phyloP scores from a whole-genome alignment of 2,888 invertebrate species.

The Amblyteles armatorius region DNA sequence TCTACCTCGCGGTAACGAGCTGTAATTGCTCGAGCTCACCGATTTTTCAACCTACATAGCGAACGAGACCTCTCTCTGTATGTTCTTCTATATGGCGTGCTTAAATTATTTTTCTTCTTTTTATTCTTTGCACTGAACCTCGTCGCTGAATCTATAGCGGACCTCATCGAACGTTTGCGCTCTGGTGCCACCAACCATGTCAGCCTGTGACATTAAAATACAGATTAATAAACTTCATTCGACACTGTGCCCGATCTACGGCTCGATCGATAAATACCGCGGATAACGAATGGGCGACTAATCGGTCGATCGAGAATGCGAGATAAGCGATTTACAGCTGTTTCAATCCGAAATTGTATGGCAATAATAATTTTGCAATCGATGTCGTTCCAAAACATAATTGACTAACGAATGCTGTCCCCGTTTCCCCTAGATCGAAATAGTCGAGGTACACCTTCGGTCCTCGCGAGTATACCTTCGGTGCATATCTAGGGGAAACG shows the following conservation, averaged over 20 bases:
- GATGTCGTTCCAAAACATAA: neutral
- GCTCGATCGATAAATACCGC: no score
- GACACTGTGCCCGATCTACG: no score
- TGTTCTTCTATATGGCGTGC: slow-evolving; percentile 3
- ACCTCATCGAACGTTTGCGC: neutral
- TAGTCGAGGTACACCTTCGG: no score
- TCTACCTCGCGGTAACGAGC: slow-evolving; percentile 74
- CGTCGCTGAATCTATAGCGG: neutral
- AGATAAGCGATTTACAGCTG: neutral
- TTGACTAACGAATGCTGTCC: neutral
- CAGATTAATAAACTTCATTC: no score
- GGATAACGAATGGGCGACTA: neutral
- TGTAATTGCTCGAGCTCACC: slow-evolving; percentile 74
- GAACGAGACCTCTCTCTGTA: slow-evolving; percentile 39
- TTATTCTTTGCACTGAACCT: neutral
- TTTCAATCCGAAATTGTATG: neutral
- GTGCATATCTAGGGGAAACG: no score
- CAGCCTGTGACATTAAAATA: no score
- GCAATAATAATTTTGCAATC: neutral
- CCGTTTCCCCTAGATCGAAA: no score
- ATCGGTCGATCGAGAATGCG: neutral
- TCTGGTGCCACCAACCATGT: no score
- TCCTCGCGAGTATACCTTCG: no score
- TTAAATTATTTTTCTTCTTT: neutral
- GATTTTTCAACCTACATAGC: slow-evolving; percentile 75